These are phyloP conservation scores for Anoplopoma fimbria DNA, from an alignment of 2,113 vertebrate genomes.

Conservation along the genomic window DNA sequence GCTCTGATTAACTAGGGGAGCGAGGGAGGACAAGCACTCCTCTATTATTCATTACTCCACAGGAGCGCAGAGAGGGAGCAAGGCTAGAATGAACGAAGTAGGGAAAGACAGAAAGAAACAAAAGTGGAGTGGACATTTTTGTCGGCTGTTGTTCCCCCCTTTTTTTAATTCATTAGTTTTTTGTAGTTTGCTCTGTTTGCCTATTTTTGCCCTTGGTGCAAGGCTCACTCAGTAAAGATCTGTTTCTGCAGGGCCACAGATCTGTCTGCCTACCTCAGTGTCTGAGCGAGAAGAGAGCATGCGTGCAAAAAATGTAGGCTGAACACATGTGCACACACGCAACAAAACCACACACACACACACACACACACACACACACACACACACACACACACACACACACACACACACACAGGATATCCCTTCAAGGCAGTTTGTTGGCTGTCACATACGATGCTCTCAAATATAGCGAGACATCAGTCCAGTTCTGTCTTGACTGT, in stretches of 20 bases:
- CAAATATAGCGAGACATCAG: conserved; percentile 13
- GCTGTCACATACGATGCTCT: conserved; percentile 44
- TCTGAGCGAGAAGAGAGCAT: conserved; percentile 32
- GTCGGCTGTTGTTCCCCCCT: neutral
- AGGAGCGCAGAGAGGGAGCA: conserved; percentile 53
- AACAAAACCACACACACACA: conserved; percentile 1
- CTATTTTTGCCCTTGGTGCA: conserved; percentile 13
- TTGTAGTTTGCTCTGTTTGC: conserved; percentile 13
- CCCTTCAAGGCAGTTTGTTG: conserved; percentile 48
- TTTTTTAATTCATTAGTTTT: neutral
- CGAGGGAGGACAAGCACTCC: conserved; percentile 81
- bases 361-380: conserved; percentile 1
- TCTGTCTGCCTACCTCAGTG: conserved; percentile 52
- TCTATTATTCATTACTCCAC: conserved; percentile 84
- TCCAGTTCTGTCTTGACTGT: conserved; percentile 16
- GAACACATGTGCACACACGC: neutral
- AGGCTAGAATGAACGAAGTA: conserved; percentile 20
- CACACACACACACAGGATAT: neutral
- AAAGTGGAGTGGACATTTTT: conserved; percentile 24
- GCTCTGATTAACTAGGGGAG: conserved; percentile 83
- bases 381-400: neutral
- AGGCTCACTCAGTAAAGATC: neutral
- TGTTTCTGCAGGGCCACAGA: conserved; percentile 28
- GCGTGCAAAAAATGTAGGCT: conserved; percentile 26
- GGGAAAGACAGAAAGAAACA: conserved; percentile 22